phyloP scores from a whole-genome alignment of 2,113 vertebrate species.

The Balaeniceps rex region DNA sequence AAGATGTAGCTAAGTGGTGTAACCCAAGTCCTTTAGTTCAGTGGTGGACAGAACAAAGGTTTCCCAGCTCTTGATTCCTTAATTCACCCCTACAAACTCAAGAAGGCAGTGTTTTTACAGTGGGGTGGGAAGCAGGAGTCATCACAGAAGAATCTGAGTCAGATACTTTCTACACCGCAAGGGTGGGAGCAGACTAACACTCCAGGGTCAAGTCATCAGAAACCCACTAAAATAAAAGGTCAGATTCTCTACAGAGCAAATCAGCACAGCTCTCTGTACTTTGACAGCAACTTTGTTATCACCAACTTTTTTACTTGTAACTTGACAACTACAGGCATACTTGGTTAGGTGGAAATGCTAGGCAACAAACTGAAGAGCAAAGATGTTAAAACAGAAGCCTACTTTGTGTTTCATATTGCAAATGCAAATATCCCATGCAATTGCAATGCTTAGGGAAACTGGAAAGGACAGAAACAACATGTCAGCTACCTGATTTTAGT shows the following conservation, averaged over 20 bases:
- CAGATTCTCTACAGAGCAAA: neutral
- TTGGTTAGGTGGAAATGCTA: neutral
- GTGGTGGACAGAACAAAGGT: neutral
- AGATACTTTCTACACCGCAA: neutral
- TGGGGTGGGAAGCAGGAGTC: neutral
- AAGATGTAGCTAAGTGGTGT: neutral
- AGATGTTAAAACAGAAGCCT: neutral
- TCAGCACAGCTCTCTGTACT: neutral
- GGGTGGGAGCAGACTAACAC: neutral
- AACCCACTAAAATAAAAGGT: neutral
- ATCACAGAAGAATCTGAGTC: neutral
- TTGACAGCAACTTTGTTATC: neutral
- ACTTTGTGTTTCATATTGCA: neutral
- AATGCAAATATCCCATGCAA: neutral
- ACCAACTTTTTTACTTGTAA: neutral
- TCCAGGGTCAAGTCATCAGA: neutral
- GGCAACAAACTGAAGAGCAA: neutral
- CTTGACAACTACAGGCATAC: neutral
- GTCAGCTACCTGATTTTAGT: neutral
- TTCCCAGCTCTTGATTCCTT: neutral
- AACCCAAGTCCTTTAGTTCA: neutral
- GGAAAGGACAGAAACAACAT: neutral
- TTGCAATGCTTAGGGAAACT: neutral
- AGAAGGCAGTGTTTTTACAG: neutral
- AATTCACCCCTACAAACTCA: neutral